Conservation (phyloP, 2,888 invertebrate genomes). For the Spisula solida region DNA sequence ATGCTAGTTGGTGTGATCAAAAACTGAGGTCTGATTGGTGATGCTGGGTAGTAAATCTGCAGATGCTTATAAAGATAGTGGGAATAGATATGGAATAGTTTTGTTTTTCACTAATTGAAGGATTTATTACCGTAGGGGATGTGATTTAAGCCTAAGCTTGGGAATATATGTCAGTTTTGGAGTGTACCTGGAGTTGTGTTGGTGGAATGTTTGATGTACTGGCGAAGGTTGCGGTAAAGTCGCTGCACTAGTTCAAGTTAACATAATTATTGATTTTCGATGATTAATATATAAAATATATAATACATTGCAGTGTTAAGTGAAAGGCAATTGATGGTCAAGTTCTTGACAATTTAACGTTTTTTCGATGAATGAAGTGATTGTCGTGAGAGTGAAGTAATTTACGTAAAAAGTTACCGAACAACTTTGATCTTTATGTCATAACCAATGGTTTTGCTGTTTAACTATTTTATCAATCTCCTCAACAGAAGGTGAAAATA, state of each 20-base stretch:
- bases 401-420: neutral
- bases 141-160: slow-evolving; percentile 1
- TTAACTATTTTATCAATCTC: neutral
- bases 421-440: slow-evolving; percentile 27
- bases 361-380: slow-evolving; percentile 12
- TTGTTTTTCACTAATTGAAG: slow-evolving; percentile 49
- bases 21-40: too few species aligned
- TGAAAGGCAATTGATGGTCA: neutral
- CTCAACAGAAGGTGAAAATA: neutral
- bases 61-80: slow-evolving; percentile 13
- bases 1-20: neutral
- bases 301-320: neutral
- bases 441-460: neutral
- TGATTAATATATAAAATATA: neutral
- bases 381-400: neutral
- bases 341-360: neutral
- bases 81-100: neutral
- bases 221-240: neutral
- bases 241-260: neutral
- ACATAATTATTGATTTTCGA: slow-evolving; percentile 5
- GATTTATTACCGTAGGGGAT: slow-evolving; percentile 41
- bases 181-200: neutral
- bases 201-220: neutral
- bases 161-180: neutral
- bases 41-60: neutral